Evolutionary conservation across 64 coral and sea anemone genomes (phyloP), one percentile per base, ranked within the genome.

Genomic region (Catalaphyllia jardinei): DNA sequence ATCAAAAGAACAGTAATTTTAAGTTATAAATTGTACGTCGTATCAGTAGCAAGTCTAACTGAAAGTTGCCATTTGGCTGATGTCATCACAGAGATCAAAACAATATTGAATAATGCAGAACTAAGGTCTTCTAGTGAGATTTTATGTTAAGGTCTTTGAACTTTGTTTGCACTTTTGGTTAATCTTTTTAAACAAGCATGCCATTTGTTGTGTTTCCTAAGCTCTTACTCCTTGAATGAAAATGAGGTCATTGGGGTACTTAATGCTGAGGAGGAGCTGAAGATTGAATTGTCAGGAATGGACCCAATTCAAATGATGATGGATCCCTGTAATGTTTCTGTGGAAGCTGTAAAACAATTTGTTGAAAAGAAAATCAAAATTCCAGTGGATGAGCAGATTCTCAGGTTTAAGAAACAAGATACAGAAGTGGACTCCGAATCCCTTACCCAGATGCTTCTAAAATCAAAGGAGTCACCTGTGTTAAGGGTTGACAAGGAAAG

Each of bases 231-330:
- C 65, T 30, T 85, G 63, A 31, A 51, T 71, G n/a, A 85, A 10
- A 51, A 49, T 71, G 79, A 83, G 20, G 63, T 85, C 0, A 85
- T 85, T 85, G 31, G 71, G 8, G 39, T 85, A 4, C 62, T 85
- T n/a, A 71, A 42, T 12, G 46, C 22, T 15, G 4, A 46, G 13
- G 81, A 85, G 18, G 63, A 85, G 24, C 81, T 85, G 31, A 12
- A 8, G 19, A 85, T 85, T 85, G 63, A 49, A 71, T 28, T 63
- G 13, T 0, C 42, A 16, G 81, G 63, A 0, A 51, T 0, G 2
- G 81, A 85, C 39, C 63, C 22, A 49, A 16, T 67, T 2, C 15
- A 24, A 0, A 67, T 85, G 81, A 39, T 17, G 11, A 39, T 85
- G 13, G 62, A 85, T 49, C 81, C 81, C 52, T 16, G 12, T 2